Evolutionary conservation across 2,797 vertebrate genomes (phyloP).

Genomic region (Decapterus maruadsi): DNA sequence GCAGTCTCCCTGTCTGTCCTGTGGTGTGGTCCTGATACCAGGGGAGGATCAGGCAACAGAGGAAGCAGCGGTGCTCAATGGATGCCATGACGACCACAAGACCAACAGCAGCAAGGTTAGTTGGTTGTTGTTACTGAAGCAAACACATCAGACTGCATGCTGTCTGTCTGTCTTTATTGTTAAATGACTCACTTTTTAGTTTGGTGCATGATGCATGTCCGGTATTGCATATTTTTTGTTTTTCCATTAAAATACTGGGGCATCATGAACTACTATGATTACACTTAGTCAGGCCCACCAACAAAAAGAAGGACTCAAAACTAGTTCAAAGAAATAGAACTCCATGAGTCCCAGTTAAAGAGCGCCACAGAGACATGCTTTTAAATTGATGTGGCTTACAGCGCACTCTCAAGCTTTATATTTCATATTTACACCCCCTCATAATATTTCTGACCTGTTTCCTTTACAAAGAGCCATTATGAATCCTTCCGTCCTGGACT

Average conservation of each 20-base stretch:
- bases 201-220: not conserved
- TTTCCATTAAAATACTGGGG: slow-evolving; percentile 10
- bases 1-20: slow-evolving; percentile 90
- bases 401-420: slow-evolving; percentile 12
- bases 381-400: slow-evolving; percentile 37
- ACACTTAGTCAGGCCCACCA: slow-evolving; percentile 11
- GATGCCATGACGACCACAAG: slow-evolving; percentile 91
- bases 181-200: not conserved
- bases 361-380: slow-evolving; percentile 33
- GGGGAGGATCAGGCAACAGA: slow-evolving; percentile 86
- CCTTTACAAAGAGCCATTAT: slow-evolving; percentile 19
- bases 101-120: slow-evolving; percentile 86
- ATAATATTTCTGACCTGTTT: slow-evolving; percentile 43
- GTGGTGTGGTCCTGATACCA: slow-evolving; percentile 85
- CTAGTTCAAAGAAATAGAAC: slow-evolving; percentile 59
- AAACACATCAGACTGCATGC: slow-evolving; percentile 4
- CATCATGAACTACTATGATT: not conserved
- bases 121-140: slow-evolving; percentile 12
- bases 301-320: slow-evolving; percentile 48
- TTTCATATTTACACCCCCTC: slow-evolving; percentile 22
- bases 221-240: not conserved
- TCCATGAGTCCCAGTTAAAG: slow-evolving; percentile 47
- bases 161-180: not conserved
- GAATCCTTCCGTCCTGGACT: slow-evolving; percentile 3
- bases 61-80: slow-evolving; percentile 87